Evolutionary conservation across 2,888 invertebrate genomes (phyloP).

Genomic region (Steromphala cineraria): DNA sequence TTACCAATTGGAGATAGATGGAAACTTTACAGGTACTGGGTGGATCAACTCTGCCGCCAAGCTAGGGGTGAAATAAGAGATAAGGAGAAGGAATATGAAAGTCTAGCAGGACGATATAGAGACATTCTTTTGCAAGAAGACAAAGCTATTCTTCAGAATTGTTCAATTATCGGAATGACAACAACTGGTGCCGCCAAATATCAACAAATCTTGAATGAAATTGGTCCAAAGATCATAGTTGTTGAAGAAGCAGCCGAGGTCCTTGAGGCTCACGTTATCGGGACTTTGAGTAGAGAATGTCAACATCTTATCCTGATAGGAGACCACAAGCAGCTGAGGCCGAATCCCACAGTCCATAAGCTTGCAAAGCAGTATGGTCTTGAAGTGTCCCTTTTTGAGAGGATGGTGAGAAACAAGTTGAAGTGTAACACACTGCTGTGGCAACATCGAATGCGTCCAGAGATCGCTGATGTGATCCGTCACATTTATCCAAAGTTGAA

Average conservation of each 20-base stretch:
- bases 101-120: constrained; percentile 43
- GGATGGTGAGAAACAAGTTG: constrained; percentile 83
- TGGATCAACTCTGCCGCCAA: constrained; percentile 44
- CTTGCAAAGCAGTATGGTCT: constrained; percentile 82
- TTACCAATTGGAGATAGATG: constrained; percentile 73
- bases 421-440: constrained; percentile 80
- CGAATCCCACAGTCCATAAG: constrained; percentile 83
- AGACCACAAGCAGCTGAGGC: constrained; percentile 88
- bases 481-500: constrained; percentile 65
- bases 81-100: constrained; percentile 52
- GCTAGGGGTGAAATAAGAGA: constrained; percentile 41
- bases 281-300: constrained; percentile 83
- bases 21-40: constrained; percentile 76
- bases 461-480: constrained; percentile 67
- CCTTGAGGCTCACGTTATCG: constrained; percentile 87
- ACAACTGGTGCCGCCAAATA: constrained; percentile 71
- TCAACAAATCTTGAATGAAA: constrained; percentile 57
- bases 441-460: constrained; percentile 78
- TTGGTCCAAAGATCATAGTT: constrained; percentile 75
- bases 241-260: constrained; percentile 94
- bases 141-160: constrained; percentile 50
- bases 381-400: constrained; percentile 88
- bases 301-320: constrained; percentile 89
- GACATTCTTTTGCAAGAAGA: constrained; percentile 61
- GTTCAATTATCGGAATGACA: constrained; percentile 67